These are phyloP conservation scores for Pocillopora grandis DNA, from an alignment of 92 coral and sea anemone genomes.

Conservation along the genomic window DNA sequence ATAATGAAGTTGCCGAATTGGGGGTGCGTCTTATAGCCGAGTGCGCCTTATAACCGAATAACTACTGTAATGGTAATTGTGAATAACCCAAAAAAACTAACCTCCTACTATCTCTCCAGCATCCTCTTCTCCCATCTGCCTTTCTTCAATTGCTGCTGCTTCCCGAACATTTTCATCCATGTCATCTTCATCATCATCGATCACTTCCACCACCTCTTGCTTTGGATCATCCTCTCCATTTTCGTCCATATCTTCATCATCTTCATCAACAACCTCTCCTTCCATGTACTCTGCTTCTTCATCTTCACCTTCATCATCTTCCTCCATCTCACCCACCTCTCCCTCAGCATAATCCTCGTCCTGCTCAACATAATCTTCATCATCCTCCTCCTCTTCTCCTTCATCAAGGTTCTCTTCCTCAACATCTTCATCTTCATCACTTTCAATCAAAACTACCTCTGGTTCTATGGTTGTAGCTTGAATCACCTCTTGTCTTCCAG, in stretches of 20 bases:
- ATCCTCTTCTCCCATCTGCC: conserved; percentile 42
- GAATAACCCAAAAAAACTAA: neutral
- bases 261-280: conserved; percentile 43
- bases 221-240: conserved; percentile 9
- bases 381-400: conserved; percentile 22
- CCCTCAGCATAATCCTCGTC: conserved; percentile 40
- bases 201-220: conserved; percentile 69
- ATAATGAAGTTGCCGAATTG: too few relatives aligned
- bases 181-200: conserved; percentile 71
- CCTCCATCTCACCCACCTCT: conserved; percentile 53
- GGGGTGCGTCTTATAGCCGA: too few relatives aligned
- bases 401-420: conserved; percentile 14
- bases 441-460: conserved; percentile 82
- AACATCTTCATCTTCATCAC: conserved; percentile 82
- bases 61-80: neutral
- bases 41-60: neutral
- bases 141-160: conserved; percentile 28
- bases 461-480: conserved; percentile 44
- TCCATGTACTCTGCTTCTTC: conserved; percentile 50
- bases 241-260: conserved; percentile 11
- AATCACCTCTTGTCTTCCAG: conserved; percentile 30
- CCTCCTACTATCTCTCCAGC: conserved; percentile 49
- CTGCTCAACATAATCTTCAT: conserved; percentile 21
- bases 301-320: conserved; percentile 51
- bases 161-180: conserved; percentile 45